Conservation (phyloP, 2,113 vertebrate genomes). For the Sander vitreus region DNA sequence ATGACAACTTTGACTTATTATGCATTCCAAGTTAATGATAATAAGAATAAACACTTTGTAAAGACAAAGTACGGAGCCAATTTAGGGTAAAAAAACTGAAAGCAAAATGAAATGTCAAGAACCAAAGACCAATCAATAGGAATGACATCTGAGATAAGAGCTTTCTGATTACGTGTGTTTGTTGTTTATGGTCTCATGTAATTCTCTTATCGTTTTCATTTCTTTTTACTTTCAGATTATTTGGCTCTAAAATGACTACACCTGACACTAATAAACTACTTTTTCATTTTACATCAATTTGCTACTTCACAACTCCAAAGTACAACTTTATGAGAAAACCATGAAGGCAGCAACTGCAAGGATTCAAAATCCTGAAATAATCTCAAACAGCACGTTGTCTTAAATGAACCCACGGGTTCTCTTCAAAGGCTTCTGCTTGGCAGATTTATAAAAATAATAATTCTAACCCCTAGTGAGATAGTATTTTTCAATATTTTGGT, state of each 20-base stretch:
- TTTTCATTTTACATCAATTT: constrained; percentile 14
- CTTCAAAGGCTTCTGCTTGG: constrained; percentile 79
- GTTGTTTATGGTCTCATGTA: not conserved
- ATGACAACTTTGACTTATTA: constrained; percentile 4
- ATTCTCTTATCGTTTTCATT: not conserved
- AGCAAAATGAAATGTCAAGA: constrained; percentile 3
- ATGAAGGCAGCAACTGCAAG: constrained; percentile 42
- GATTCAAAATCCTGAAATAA: constrained; percentile 65
- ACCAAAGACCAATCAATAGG: not conserved
- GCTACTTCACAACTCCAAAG: constrained; percentile 18
- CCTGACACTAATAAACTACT: constrained; percentile 15
- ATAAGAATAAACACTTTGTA: constrained; percentile 13
- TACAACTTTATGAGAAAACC: constrained; percentile 13
- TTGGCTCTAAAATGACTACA: constrained; percentile 10
- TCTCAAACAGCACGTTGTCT: constrained; percentile 58
- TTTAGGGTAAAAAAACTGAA: constrained; percentile 10
- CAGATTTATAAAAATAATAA: constrained; percentile 62
- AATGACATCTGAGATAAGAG: not conserved
- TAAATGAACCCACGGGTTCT: constrained; percentile 56
- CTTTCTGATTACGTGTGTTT: not conserved
- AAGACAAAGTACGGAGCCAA: not conserved
- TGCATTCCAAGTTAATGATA: constrained; percentile 6
- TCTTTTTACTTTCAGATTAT: constrained; percentile 10
- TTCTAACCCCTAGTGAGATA: constrained; percentile 18
- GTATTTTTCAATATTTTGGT: constrained; percentile 50